phyloP scores from a whole-genome alignment of 2,888 invertebrate genomes.

The Gnatocerus cornutus region DNA sequence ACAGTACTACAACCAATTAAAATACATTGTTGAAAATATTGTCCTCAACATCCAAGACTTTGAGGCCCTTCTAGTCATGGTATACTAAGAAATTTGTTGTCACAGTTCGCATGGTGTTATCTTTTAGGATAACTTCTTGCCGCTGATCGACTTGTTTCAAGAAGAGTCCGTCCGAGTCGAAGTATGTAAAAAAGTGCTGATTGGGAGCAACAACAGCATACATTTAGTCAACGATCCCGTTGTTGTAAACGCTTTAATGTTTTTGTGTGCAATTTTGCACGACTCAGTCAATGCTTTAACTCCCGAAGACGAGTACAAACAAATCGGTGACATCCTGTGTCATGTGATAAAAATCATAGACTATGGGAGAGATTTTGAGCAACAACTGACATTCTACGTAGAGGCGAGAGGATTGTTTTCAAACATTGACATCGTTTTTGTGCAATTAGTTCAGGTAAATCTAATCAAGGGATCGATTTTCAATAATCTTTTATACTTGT shows the following conservation, averaged over 20 bases:
- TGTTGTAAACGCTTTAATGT: conserved; percentile 90
- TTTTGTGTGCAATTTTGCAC: conserved; percentile 90
- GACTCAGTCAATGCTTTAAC: conserved; percentile 95
- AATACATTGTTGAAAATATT: conserved; percentile 83
- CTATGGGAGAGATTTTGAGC: conserved; percentile 91
- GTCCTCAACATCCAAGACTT: conserved; percentile 85
- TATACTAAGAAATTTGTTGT: conserved; percentile 65
- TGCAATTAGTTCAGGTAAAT: conserved; percentile 87
- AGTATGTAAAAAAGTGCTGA: conserved; percentile 87
- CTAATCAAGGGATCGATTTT: no score
- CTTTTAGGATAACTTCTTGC: conserved; percentile 89
- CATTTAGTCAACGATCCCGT: conserved; percentile 84
- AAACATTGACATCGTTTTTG: conserved; percentile 90
- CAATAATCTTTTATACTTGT: conserved; percentile 55
- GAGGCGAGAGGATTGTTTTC: conserved; percentile 93
- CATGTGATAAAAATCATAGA: conserved; percentile 86
- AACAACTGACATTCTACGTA: conserved; percentile 94
- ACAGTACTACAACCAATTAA: conserved; percentile 85
- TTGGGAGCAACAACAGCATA: conserved; percentile 68
- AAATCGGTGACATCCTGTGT: conserved; percentile 88
- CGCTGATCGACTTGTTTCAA: conserved; percentile 91
- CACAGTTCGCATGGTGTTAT: background rate
- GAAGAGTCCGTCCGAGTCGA: conserved; percentile 88
- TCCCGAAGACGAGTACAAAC: conserved; percentile 92
- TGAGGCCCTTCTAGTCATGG: conserved; percentile 87